These are phyloP conservation scores for Grapholita molesta DNA, from an alignment of 1,140 invertebrate species.

Conservation along the genomic window DNA sequence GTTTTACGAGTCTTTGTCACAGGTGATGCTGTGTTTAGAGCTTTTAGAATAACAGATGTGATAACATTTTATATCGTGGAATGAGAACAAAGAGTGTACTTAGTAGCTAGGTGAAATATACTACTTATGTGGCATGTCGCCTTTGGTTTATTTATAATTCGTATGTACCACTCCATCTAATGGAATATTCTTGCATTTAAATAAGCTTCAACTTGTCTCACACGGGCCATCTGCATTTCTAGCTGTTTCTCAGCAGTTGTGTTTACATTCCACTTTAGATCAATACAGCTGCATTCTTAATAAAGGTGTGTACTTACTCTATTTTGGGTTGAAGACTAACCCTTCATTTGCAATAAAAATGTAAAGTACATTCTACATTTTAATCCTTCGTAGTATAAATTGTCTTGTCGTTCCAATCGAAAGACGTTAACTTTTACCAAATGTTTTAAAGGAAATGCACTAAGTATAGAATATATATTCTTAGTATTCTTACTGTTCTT, in stretches of 20 bases:
- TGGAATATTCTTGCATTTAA: neutral
- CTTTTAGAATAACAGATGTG: slow-evolving; percentile 30
- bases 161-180: neutral
- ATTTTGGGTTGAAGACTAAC: too few species aligned
- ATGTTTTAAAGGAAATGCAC: too few species aligned
- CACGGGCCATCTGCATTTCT: neutral
- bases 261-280: neutral
- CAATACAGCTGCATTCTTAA: neutral
- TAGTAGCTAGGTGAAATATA: slow-evolving; percentile 20
- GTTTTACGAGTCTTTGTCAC: slow-evolving; percentile 54
- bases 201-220: neutral
- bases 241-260: neutral
- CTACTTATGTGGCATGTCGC: slow-evolving; percentile 15
- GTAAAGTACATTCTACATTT: too few species aligned
- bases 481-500: too few species aligned
- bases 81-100: slow-evolving; percentile 29
- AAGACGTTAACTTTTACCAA: too few species aligned
- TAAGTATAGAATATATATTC: too few species aligned
- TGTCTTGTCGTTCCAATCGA: too few species aligned
- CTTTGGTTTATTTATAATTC: neutral
- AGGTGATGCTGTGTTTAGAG: slow-evolving; percentile 47
- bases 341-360: too few species aligned
- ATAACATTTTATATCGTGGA: slow-evolving; percentile 36
- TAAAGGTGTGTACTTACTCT: neutral
- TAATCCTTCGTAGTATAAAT: too few species aligned